Base-by-base conservation (phyloP, 2,888 invertebrate genomes). In the Pollenia griseotomentosa region DNA sequence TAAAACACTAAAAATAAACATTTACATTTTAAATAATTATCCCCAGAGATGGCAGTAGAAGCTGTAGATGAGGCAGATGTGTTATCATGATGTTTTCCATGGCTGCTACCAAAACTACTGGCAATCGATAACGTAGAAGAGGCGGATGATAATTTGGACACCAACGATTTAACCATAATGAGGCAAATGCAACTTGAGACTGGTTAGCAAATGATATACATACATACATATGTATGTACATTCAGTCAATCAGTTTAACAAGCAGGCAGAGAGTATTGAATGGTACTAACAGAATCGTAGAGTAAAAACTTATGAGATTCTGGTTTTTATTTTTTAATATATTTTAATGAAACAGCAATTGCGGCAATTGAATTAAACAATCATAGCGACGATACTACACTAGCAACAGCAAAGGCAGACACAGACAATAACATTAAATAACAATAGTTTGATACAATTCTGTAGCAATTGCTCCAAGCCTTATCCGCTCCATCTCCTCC, bases 91-190 rank as follows among this genome's bases (percentile, higher is more conserved):
- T 82, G 66, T 88, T 84, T 71, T 86, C 87, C 75, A 79, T 78
- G 74, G 66, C 88, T 88, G 84, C 89, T 80, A 73, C 84, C 70
- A 82, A 91, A 90, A 89, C 90, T 81, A 59, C 87, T 87, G 75
- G 88, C 89, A 71, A 90, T 90, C 65, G 90, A 91, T 71, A 92
- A 90, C 19, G 92, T 92, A 80, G 92, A 92, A 68, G 92, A 91
- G 61, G 93, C 92, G 70, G 93, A 90, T 40, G 92, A 92, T 83
- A 93, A 89, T 89, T 93, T 93, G 80, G 93, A 92, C 61, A 92
- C 93, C 83, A 93, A 89, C 78, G 91, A 93, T 86, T 93, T 93
- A 88, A 93, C 93, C 93, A 93, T 93, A 78, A 42, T 78, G 75
- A 46, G 5, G 19, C 40, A 51, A 82, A 53, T 48, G 33, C 59